Percentiles rank a stretch among this genome's conserved stretches.
Conservation (phyloP, 2,888 invertebrate genomes). For the Tolmerus cingulatus region DNA sequence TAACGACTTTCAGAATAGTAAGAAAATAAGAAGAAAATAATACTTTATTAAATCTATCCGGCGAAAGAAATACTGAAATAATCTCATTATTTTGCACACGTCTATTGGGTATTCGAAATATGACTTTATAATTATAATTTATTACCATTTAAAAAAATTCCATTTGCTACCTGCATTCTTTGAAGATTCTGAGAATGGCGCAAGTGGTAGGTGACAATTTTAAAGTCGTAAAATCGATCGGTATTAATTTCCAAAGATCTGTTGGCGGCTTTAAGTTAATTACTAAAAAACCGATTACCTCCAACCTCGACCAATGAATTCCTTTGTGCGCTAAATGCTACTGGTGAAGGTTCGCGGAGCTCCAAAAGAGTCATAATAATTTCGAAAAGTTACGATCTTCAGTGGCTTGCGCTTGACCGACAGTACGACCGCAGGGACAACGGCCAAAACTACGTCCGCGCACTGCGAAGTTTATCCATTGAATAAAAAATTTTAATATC, state of each 20-base stretch:
- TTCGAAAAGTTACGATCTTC: neutral
- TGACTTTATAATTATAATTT: neutral
- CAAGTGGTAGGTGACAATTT: neutral
- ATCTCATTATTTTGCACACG: too few species aligned
- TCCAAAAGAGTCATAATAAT: conserved; percentile 23
- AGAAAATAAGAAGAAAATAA: too few species aligned
- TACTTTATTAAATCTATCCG: too few species aligned
- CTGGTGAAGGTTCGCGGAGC: neutral
- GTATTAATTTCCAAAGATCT: neutral
- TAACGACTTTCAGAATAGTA: too few species aligned
- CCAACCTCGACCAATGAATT: neutral
- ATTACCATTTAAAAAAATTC: neutral
- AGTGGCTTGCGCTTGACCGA: neutral
- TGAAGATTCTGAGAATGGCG: neutral
- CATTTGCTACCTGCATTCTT: neutral
- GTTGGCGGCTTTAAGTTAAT: neutral
- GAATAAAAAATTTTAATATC: conserved; percentile 18
- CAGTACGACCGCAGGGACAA: neutral
- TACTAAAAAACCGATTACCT: neutral
- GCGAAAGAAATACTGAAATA: too few species aligned
- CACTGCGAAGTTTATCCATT: neutral
- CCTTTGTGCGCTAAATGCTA: neutral
- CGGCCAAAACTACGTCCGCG: neutral
- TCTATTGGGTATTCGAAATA: too few species aligned
- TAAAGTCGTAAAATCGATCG: neutral